phyloP scores from a whole-genome alignment of 2,113 vertebrate genomes.

The Spheniscus mendiculus region DNA sequence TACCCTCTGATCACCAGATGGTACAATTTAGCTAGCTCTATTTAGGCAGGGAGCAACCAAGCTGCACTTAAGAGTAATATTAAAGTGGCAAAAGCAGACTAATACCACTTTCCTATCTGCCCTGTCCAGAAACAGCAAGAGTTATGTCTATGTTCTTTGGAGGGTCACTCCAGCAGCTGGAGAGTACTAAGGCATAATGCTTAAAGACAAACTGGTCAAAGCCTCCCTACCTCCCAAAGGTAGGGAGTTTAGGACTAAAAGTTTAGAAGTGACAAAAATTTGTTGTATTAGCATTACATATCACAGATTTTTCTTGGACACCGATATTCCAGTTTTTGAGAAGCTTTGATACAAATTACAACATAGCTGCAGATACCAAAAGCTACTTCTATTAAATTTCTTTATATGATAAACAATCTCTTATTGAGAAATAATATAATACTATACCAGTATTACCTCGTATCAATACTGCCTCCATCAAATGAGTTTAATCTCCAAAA shows the following conservation, averaged over 20 bases:
- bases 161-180: not conserved
- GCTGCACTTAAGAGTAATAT: not conserved
- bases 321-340: not conserved
- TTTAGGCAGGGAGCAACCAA: not conserved
- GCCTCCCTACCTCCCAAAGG: not conserved
- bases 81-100: not conserved
- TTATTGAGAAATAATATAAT: not conserved
- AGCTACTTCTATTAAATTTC: not conserved
- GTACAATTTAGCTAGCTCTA: not conserved
- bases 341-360: not conserved
- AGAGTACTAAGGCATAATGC: not conserved
- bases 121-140: not conserved
- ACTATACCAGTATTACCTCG: not conserved
- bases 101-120: not conserved
- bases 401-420: not conserved
- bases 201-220: not conserved
- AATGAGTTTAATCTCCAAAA: constrained; percentile 18
- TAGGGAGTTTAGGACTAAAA: too few relatives aligned
- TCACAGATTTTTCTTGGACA: not conserved
- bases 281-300: not conserved
- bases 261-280: not conserved
- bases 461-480: not conserved
- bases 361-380: not conserved
- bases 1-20: not conserved
- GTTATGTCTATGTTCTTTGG: rapidly evolving